These are phyloP conservation scores for Lepeophtheirus nordmannii DNA, from an alignment of 2,888 invertebrate species.

Conservation along the genomic window DNA sequence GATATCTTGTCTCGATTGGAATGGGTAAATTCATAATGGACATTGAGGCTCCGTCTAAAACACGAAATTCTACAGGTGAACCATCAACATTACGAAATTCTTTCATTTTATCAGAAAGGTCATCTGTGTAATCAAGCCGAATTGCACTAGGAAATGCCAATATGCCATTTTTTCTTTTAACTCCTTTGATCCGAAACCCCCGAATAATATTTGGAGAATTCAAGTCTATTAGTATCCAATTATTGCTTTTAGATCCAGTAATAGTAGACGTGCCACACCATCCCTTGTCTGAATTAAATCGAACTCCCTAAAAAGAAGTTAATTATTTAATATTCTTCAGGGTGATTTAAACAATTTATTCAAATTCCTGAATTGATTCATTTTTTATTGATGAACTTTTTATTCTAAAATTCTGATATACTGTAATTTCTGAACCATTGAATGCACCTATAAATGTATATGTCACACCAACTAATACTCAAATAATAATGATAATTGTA, in stretches of 20 bases:
- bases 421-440: too few species aligned
- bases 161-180: conserved; percentile 55
- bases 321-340: conserved; percentile 36
- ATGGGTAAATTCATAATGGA: conserved; percentile 75
- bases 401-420: too few species aligned
- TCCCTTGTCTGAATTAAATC: conserved; percentile 59
- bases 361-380: too few species aligned
- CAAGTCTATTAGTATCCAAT: conserved; percentile 73
- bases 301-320: conserved; percentile 40
- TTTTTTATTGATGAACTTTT: too few species aligned
- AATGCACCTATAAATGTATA: too few species aligned
- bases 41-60: conserved; percentile 64
- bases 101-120: conserved; percentile 70
- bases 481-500: too few species aligned
- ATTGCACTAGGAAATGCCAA: conserved; percentile 79
- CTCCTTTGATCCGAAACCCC: conserved; percentile 79
- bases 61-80: conserved; percentile 77
- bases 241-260: conserved; percentile 48
- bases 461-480: too few species aligned
- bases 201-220: conserved; percentile 73
- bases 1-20: conserved; percentile 74
- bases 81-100: conserved; percentile 85
- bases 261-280: conserved; percentile 79
- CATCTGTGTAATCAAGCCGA: conserved; percentile 69
- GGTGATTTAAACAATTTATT: too few species aligned